phyloP scores from a whole-genome alignment of 2,113 vertebrate genomes.

The Solenodon paradoxus region DNA sequence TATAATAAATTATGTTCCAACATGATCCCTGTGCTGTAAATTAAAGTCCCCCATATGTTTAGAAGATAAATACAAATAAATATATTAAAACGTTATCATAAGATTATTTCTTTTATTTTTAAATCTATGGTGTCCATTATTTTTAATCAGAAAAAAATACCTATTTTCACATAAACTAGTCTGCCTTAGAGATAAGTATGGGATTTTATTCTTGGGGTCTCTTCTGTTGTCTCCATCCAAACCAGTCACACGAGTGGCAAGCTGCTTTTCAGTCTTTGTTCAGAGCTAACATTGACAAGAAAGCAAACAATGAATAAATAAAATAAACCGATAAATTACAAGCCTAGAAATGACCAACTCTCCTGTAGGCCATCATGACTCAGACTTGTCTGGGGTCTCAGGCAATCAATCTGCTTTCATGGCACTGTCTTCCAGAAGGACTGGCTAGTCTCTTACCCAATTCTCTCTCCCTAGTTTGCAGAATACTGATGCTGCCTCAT shows the following conservation, averaged over 20 bases:
- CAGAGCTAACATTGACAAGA: neutral
- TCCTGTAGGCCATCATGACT: neutral
- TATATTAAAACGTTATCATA: neutral
- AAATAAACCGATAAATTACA: neutral
- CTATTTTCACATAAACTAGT: neutral
- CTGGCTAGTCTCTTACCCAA: neutral
- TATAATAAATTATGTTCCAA: neutral
- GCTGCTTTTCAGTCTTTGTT: neutral
- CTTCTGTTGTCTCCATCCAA: neutral
- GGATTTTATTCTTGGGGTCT: neutral
- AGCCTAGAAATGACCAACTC: neutral
- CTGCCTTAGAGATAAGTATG: neutral
- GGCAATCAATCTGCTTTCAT: neutral
- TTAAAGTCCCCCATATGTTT: neutral
- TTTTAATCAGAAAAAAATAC: neutral
- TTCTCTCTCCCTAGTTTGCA: neutral
- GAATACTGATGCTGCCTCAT: neutral
- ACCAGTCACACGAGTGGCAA: neutral
- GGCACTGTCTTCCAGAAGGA: neutral
- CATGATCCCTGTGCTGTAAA: neutral
- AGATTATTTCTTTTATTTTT: neutral
- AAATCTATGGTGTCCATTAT: neutral
- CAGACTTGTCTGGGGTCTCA: neutral
- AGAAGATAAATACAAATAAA: slow-evolving; percentile 21
- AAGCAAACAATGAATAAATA: neutral